Conservation (phyloP, 92 coral and sea anemone genomes). For the Siderastrea radians region DNA sequence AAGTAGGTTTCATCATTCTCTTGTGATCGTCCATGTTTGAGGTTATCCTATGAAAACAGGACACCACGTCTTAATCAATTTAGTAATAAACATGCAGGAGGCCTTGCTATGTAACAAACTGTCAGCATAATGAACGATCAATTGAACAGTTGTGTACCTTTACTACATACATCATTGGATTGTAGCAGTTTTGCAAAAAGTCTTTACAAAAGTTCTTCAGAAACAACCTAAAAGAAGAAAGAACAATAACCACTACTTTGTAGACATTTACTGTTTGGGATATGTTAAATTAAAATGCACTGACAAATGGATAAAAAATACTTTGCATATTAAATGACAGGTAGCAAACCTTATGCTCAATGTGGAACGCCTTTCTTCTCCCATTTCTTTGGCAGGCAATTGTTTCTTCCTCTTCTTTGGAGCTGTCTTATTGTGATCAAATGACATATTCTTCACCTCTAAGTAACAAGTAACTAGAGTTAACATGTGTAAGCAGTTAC, state of each 20-base stretch:
- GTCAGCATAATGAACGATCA: slow-evolving; percentile 14
- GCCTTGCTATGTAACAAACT: too few relatives aligned
- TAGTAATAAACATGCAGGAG: too few relatives aligned
- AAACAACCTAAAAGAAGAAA: slow-evolving; percentile 73
- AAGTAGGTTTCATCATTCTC: slow-evolving; percentile 97
- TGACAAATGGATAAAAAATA: too few relatives aligned
- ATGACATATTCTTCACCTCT: slow-evolving; percentile 96
- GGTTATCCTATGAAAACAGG: slow-evolving; percentile 78
- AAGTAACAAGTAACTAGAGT: not conserved
- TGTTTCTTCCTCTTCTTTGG: slow-evolving; percentile 91
- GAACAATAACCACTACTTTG: not conserved
- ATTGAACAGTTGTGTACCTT: slow-evolving; percentile 55
- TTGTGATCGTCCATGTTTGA: slow-evolving; percentile 92
- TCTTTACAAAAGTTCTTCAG: slow-evolving; percentile 88
- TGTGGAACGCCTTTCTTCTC: slow-evolving; percentile 93
- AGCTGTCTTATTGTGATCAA: slow-evolving; percentile 91
- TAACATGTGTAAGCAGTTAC: not conserved
- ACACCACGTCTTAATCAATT: too few relatives aligned
- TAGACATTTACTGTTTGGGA: not conserved
- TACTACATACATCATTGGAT: slow-evolving; percentile 83
- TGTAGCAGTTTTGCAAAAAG: slow-evolving; percentile 91
- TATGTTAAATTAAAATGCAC: not conserved
- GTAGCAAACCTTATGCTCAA: slow-evolving; percentile 83
- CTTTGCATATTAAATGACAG: too few relatives aligned
- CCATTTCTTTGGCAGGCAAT: slow-evolving; percentile 88